Evolutionary conservation across 23 tunicate genomes (phyloP), one percentile per base, ranked within the genome.

Genomic region (Trididemnum nubilum): DNA sequence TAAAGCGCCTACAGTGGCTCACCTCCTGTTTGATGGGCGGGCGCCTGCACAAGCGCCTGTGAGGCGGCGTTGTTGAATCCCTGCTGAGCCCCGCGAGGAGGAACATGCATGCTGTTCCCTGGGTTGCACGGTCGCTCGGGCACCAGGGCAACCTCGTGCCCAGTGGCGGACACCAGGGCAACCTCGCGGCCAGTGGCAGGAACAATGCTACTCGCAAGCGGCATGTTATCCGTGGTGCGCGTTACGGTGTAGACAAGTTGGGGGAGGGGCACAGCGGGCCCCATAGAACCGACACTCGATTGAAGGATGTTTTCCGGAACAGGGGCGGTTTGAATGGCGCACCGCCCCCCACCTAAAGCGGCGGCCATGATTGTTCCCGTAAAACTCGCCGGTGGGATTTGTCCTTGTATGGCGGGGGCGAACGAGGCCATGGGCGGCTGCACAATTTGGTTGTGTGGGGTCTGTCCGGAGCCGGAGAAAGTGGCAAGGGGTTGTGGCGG

Each of bases 301-400:
- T 81, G 81, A 15, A 63, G 60, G 2, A 73, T 71, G 34, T 80
- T 76, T 2, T 84, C 90, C 1, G 90, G 28, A 1, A 70, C 90
- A 1, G 87, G 33, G 15, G 84, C 91, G 7, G 82, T 65, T 40
- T 87, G 91, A 22, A 86, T 86, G 1, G 83, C 83, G 40, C 80
- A 69, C 39, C 80, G 22, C 0, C 91, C 85, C 33, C 82, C 82
- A 24, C 73, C 90, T 0, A 80, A 44, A 0, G 85, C 85, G 1
- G 91, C 91, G 0, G 85, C 91, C 91, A 81, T 87, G 1, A 87
- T 73, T 61, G 72, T 69, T 18, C 91, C 85, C 2, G 91, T 66
- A 73, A 87, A 87, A 33, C 85, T 80, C 1, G 73, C 91, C 3
- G 85, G 67, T 7, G 54, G 71, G 49, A 85, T 38, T 34, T 76